phyloP scores from a whole-genome alignment of 2,888 invertebrate genomes.

The Nomada lathburiana region DNA sequence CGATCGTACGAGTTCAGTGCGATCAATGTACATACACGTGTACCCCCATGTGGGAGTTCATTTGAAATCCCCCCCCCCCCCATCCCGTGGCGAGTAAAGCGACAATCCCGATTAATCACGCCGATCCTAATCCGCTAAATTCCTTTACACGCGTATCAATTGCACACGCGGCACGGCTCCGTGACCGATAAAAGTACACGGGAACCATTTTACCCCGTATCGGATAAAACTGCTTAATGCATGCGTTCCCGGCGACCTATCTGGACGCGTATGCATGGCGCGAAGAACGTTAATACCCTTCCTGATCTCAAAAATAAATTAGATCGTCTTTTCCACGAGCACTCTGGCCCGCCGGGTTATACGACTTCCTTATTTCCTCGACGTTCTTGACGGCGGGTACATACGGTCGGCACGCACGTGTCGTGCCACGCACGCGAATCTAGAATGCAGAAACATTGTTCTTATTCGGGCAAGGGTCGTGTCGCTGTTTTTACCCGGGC shows the following conservation, averaged over 20 bases:
- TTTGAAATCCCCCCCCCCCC: conserved; percentile 8
- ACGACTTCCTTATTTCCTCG: conserved; percentile 63
- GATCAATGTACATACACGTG: conserved; percentile 7
- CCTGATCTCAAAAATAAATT: conserved; percentile 67
- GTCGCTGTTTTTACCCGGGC: neutral
- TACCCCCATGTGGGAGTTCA: neutral
- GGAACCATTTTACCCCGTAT: conserved; percentile 55
- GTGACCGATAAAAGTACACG: conserved; percentile 55
- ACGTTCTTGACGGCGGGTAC: conserved; percentile 21
- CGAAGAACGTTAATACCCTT: conserved; percentile 53
- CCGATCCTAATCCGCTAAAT: conserved; percentile 47
- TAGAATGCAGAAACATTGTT: conserved; percentile 57
- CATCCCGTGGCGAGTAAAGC: neutral
- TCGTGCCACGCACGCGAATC: conserved; percentile 58
- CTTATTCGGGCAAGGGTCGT: conserved; percentile 49
- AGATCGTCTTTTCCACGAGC: conserved; percentile 55
- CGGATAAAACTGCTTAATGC: conserved; percentile 53
- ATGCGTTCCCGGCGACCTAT: conserved; percentile 23
- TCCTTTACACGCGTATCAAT: conserved; percentile 55
- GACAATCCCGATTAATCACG: conserved; percentile 40
- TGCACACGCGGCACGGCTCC: conserved; percentile 24
- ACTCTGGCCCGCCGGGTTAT: conserved; percentile 36
- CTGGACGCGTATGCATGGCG: conserved; percentile 49
- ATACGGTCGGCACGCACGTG: conserved; percentile 40
- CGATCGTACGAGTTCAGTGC: neutral